A percentile compares a stretch with the other conserved stretches of the same genome.
Conservation (phyloP, 2,113 vertebrate genomes). For the Mastomys natalensis region DNA sequence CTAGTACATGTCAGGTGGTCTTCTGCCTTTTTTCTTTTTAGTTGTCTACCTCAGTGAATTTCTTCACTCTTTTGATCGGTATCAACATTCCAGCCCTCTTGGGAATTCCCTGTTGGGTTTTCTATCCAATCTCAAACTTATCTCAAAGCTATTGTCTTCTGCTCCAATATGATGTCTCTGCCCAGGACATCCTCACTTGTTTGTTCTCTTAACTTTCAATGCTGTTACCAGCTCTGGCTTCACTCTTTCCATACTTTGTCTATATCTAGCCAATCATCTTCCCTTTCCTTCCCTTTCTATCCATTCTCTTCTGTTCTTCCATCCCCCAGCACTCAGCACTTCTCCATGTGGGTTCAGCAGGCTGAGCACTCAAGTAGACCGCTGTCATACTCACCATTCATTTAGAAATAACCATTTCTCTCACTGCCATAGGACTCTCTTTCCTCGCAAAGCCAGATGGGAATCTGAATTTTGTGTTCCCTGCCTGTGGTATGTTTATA, state of each 20-base stretch:
- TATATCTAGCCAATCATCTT: not conserved
- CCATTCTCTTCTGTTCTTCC: not conserved
- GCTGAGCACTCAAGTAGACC: not conserved
- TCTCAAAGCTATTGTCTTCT: not conserved
- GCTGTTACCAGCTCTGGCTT: not conserved
- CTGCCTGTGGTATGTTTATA: not conserved
- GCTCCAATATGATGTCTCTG: not conserved
- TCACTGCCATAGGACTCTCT: not conserved
- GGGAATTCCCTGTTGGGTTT: conserved; percentile 25
- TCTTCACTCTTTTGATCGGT: conserved; percentile 22
- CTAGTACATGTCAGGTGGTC: not conserved
- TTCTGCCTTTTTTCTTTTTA: not conserved
- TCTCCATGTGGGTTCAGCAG: not conserved
- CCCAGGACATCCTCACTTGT: not conserved
- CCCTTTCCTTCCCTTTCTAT: not conserved
- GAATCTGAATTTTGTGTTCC: not conserved
- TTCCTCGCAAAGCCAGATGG: not conserved
- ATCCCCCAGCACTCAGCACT: not conserved
- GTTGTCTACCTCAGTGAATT: conserved; percentile 15
- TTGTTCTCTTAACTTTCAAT: not conserved
- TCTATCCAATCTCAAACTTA: not conserved
- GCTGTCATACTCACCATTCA: not conserved
- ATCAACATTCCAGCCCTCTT: conserved; percentile 3
- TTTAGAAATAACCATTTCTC: not conserved
- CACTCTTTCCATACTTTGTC: not conserved